These are phyloP conservation scores for Agrilus cyanescens DNA, from an alignment of 2,888 invertebrate genomes.

Conservation along the genomic window DNA sequence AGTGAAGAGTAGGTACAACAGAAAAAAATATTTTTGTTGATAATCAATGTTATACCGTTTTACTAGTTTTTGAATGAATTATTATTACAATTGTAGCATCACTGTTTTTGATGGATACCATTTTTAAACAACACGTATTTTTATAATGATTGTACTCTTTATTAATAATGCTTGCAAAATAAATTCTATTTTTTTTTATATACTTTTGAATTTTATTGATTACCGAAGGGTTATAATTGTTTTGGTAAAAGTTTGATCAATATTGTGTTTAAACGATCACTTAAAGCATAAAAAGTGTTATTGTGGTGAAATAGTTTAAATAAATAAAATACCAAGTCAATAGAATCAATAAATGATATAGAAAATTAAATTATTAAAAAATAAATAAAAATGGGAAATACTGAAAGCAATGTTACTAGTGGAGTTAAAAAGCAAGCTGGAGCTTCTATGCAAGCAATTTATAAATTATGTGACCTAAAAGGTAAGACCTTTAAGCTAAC, in stretches of 20 bases:
- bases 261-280: constrained; percentile 9
- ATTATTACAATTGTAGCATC: too few relatives aligned
- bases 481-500: too few relatives aligned
- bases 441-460: constrained; percentile 69
- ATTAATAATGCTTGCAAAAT: too few relatives aligned
- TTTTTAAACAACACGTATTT: background rate
- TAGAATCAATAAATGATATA: too few relatives aligned
- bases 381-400: constrained; percentile 55
- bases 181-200: too few relatives aligned
- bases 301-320: too few relatives aligned
- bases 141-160: too few relatives aligned
- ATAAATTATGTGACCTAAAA: constrained; percentile 83
- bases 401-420: constrained; percentile 81
- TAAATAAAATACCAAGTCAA: too few relatives aligned
- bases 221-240: background rate
- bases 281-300: background rate
- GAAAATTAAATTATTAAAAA: too few relatives aligned
- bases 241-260: constrained; percentile 13
- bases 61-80: too few relatives aligned
- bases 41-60: background rate
- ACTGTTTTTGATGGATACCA: background rate
- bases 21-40: background rate
- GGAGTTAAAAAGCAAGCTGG: constrained; percentile 94
- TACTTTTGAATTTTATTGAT: too few relatives aligned
- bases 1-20: constrained; percentile 1